phyloP scores from a whole-genome alignment of 1,140 invertebrate species.

The Nautilus pompilius region DNA sequence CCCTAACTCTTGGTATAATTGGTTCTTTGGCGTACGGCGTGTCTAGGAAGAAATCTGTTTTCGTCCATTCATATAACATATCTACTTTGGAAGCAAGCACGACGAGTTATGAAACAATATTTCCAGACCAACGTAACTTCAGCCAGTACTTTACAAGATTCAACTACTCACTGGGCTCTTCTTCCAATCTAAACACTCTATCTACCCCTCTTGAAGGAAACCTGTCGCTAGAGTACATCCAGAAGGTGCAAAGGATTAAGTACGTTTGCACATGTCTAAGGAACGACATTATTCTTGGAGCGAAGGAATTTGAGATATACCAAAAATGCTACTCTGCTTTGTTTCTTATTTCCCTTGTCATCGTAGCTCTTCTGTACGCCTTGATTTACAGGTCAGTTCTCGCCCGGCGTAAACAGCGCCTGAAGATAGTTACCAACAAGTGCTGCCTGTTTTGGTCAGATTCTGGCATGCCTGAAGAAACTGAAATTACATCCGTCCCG shows the following conservation, averaged over 20 bases:
- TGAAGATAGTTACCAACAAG: constrained; percentile 23
- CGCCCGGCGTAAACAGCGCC: constrained; percentile 20
- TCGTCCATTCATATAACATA: too few species aligned
- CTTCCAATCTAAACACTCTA: too few species aligned
- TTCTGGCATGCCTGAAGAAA: constrained; percentile 7
- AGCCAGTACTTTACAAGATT: too few species aligned
- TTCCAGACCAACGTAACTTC: too few species aligned
- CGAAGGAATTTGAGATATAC: constrained; percentile 17
- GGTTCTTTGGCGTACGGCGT: constrained; percentile 26
- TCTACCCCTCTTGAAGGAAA: too few species aligned
- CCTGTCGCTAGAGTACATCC: too few species aligned
- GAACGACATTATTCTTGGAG: not conserved
- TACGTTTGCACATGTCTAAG: too few species aligned
- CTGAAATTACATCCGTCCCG: constrained; percentile 5
- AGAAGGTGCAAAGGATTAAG: too few species aligned
- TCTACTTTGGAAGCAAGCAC: too few species aligned
- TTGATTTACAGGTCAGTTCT: constrained; percentile 30
- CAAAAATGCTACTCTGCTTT: constrained; percentile 30
- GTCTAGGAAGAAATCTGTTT: too few species aligned
- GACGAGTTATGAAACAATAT: too few species aligned
- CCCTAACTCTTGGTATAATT: constrained; percentile 30
- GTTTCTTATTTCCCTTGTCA: constrained; percentile 31
- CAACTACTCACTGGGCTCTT: too few species aligned
- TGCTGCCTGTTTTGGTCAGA: constrained; percentile 18
- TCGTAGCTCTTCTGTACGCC: constrained; percentile 33